Evolutionary conservation across 1,140 invertebrate species (phyloP).

Genomic region (Cydia splendana): DNA sequence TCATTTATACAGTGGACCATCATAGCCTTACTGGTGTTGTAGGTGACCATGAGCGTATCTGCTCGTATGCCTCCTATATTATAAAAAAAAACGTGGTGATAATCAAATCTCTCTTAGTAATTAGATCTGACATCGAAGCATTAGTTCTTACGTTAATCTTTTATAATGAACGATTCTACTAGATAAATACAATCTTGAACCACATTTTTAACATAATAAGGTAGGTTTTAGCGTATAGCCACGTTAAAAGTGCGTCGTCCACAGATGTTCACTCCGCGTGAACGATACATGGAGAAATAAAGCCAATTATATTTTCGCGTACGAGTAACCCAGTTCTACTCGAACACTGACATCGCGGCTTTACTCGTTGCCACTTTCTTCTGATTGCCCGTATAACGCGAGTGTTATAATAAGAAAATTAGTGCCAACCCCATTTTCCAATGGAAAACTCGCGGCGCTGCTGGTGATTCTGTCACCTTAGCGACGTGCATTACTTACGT

Average conservation of each 20-base stretch:
- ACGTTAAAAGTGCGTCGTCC: not conserved
- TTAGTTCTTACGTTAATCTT: conserved; percentile 6
- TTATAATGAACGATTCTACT: conserved; percentile 1
- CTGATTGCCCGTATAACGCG: conserved; percentile 17
- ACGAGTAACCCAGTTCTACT: conserved; percentile 50
- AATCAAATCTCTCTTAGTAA: conserved; percentile 16
- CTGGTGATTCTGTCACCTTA: not conserved
- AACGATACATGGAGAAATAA: conserved; percentile 45
- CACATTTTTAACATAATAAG: not conserved
- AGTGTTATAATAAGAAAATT: conserved; percentile 16
- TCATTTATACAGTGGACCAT: too few species aligned
- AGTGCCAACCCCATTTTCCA: not conserved
- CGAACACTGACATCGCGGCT: not conserved
- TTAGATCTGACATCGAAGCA: conserved; percentile 16
- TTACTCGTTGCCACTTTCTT: conserved; percentile 21
- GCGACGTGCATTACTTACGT: not conserved
- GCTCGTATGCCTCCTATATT: too few species aligned
- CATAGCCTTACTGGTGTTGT: too few species aligned
- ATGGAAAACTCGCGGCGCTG: not conserved
- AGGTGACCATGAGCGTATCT: too few species aligned
- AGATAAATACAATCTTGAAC: not conserved
- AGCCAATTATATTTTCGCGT: conserved; percentile 54
- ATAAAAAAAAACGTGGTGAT: not conserved
- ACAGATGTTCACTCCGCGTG: conserved; percentile 38
- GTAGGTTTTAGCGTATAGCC: not conserved